Evolutionary conservation across 2,113 vertebrate species (phyloP), one percentile per base, ranked within the genome.

Genomic region (Antennarius striatus): DNA sequence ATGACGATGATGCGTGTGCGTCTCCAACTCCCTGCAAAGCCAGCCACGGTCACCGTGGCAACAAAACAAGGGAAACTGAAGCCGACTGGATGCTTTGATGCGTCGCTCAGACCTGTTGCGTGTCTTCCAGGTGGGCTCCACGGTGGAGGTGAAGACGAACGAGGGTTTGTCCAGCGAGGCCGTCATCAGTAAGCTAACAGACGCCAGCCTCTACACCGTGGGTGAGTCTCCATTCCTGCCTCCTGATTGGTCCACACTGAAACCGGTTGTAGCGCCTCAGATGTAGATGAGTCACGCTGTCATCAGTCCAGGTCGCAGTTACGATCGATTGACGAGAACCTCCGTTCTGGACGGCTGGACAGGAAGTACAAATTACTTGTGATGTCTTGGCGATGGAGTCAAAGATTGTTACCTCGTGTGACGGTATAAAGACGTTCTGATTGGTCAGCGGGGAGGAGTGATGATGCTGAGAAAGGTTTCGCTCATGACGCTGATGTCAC

Each of bases 121-220:
- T 77, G 28, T 69, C 45, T 14, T 45, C 6, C 87, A 99, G 98
- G 96, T 99, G 83, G 97, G 98, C 76, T 97, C 97, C 72, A 93
- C 95, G 64, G 96, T 99, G 88, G 98, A 99, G 93, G 97, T 98
- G 83, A 98, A 92, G 89, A 95, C 94, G 60, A 92, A 94, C 0
- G 98, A 99, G 84, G 98, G 97, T 57, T 87, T 93, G 10, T 93
- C 92, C 79, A 95, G 94, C 49, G 96, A 99, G 86, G 98, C 94
- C 10, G 83, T 95, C 85, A 98, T 99, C 90, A 94, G 92, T 89
- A 99, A 99, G 84, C 86, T 99, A 87, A 99, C 98, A 5, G 98
- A 99, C 78, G 98, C 97, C 84, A 99, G 97, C 89, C 98, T 98
- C 93, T 99, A 99, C 89, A 99, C 98, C 32, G 98, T 99, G 70